phyloP scores from a whole-genome alignment of 2,113 vertebrate genomes.

The Proterorhinus semilunaris region DNA sequence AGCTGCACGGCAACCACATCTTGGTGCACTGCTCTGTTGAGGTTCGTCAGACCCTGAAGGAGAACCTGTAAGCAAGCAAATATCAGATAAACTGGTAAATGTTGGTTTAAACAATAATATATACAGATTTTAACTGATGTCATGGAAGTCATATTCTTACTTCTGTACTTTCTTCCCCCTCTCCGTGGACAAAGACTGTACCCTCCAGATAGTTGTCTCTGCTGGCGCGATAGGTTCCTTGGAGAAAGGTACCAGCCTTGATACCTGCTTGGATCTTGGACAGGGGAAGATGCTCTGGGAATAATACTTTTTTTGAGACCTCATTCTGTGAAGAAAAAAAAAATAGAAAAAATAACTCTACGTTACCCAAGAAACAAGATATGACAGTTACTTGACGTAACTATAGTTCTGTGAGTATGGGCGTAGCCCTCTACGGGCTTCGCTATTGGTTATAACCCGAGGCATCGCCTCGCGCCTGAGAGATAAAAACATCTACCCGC shows the following conservation, averaged over 20 bases:
- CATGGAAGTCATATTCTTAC: conserved; percentile 53
- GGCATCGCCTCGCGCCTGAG: too few species aligned
- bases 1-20: conserved; percentile 92
- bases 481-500: too few species aligned
- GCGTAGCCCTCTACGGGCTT: too few species aligned
- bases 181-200: conserved; percentile 91
- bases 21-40: conserved; percentile 93
- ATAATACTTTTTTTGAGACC: conserved; percentile 86
- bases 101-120: neutral
- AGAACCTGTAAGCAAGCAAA: conserved; percentile 77
- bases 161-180: conserved; percentile 86
- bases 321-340: conserved; percentile 77
- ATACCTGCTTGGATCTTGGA: conserved; percentile 93
- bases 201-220: conserved; percentile 97
- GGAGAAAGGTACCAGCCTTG: conserved; percentile 87
- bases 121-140: neutral
- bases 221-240: conserved; percentile 92
- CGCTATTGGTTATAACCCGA: too few species aligned
- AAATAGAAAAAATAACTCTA: neutral
- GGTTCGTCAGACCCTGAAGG: conserved; percentile 89
- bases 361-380: neutral
- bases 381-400: too few species aligned
- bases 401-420: too few species aligned
- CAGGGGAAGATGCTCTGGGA: conserved; percentile 91
- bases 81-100: neutral